Base-by-base conservation (phyloP, 2,113 vertebrate genomes). In the Numenius arquata region DNA sequence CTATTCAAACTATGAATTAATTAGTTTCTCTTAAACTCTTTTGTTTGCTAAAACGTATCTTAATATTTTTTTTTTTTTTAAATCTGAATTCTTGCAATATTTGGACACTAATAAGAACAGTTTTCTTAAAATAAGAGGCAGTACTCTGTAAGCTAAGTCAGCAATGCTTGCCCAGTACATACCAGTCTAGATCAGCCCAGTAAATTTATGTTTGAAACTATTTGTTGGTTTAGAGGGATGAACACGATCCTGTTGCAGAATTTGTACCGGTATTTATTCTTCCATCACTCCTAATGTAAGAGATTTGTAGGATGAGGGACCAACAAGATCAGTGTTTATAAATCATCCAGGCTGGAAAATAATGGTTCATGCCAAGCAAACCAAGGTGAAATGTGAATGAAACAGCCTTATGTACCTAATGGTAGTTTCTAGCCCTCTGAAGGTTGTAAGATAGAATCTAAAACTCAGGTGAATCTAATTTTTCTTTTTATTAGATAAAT, bases 381-480 rank as follows among this genome's bases (percentile, higher is more conserved):
- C 62, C 30, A 74, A 81, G 61, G 26, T 94, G 56, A 87, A 58
- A 50, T 48, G 59, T 2, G 15, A 85, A 68, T 74, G 47, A 93
- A 78, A 48, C 62, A 71, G 70, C 53, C 11, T 58, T 72, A n/a
- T 4, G 19, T 71, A 65, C 14, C 45, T 29, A 94, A 15, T 34
- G 6, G 32, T 50, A 65, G 27, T 74, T 89, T 87, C 53, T 75
- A 89, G 55, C 32, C 30, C 74, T 94, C 73, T 58, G 59, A 93
- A 88, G n/a, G 56, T 59, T 76, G 1, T 45, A 79, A 70, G 34
- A 65, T 65, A 77, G 67, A 89, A 52, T 92, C 15, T 80, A 85
- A 93, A 93, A 91, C 90, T 92, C 92, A 95, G 85, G 93, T 93
- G 40, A 95, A 91, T 80, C 47, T 86, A 26, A 3, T 75, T 81